Conservation (phyloP, 2,113 vertebrate genomes). For the Pimephales promelas region DNA sequence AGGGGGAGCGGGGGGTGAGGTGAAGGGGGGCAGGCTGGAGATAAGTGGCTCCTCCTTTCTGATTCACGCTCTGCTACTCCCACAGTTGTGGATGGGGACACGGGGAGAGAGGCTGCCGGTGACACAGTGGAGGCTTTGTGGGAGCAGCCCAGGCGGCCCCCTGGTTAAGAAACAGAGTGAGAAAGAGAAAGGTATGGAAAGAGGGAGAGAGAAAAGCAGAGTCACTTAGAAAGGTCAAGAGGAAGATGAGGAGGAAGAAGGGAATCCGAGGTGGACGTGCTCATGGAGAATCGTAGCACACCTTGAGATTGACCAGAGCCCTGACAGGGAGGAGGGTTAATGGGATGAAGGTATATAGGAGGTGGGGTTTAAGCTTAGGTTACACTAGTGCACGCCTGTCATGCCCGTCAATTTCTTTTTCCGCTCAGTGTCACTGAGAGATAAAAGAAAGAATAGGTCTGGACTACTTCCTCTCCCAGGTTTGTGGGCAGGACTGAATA, state of each 20-base stretch:
- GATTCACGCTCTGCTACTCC: constrained; percentile 78
- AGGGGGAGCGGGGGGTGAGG: constrained; percentile 43
- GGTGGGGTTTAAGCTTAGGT: constrained; percentile 63
- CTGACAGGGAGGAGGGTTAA: constrained; percentile 54
- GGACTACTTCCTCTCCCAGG: constrained; percentile 29
- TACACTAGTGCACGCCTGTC: constrained; percentile 63
- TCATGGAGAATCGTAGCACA: constrained; percentile 42
- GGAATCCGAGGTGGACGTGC: constrained; percentile 33
- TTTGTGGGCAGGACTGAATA: constrained; percentile 39
- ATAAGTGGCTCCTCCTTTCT: constrained; percentile 65
- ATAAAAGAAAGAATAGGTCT: constrained; percentile 44
- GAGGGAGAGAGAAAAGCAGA: constrained; percentile 17
- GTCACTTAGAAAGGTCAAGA: constrained; percentile 35
- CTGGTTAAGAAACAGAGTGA: constrained; percentile 34
- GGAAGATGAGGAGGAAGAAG: constrained; percentile 29
- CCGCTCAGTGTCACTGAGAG: constrained; percentile 26
- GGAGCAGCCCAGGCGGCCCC: constrained; percentile 62
- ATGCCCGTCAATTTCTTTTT: constrained; percentile 56
- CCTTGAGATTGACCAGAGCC: constrained; percentile 46
- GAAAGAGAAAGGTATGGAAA: constrained; percentile 24
- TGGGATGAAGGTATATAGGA: constrained; percentile 66
- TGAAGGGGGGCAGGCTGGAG: constrained; percentile 49
- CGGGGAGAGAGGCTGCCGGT: constrained; percentile 58
- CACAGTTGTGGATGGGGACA: constrained; percentile 49
- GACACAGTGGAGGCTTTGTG: constrained; percentile 94